phyloP scores from a whole-genome alignment of 2,888 invertebrate species.

The Mimumesa dahlbomi region DNA sequence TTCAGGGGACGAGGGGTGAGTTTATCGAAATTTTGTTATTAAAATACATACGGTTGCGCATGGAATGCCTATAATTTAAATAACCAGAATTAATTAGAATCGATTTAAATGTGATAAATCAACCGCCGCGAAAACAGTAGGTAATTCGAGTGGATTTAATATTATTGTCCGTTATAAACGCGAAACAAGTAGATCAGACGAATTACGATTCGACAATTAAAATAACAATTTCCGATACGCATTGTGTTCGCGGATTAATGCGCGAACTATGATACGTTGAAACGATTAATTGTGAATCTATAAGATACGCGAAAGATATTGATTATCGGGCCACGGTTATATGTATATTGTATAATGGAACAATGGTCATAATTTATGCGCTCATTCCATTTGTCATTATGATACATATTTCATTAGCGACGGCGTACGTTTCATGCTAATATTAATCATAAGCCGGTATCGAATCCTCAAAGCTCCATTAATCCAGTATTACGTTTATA shows the following conservation, averaged over 20 bases:
- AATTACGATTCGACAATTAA: too few relatives aligned
- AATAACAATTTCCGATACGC: too few relatives aligned
- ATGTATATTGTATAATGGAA: slow-evolving; percentile 12
- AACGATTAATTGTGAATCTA: slow-evolving; percentile 13
- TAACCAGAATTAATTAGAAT: slow-evolving; percentile 2
- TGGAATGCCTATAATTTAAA: too few relatives aligned
- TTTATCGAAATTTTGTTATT: too few relatives aligned
- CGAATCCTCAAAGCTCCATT: not conserved
- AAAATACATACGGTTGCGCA: too few relatives aligned
- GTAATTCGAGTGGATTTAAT: too few relatives aligned
- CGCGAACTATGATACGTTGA: too few relatives aligned
- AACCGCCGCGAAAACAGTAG: too few relatives aligned
- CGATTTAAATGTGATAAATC: not conserved
- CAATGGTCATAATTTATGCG: slow-evolving; percentile 29
- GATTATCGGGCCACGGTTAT: slow-evolving; percentile 30
- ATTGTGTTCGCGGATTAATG: too few relatives aligned
- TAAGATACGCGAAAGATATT: slow-evolving; percentile 16
- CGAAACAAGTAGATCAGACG: too few relatives aligned
- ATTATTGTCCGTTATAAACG: too few relatives aligned
- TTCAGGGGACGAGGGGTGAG: too few relatives aligned
- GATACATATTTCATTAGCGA: slow-evolving; percentile 31
- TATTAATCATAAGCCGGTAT: slow-evolving; percentile 16
- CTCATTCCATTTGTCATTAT: slow-evolving; percentile 36
- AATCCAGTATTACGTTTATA: not conserved
- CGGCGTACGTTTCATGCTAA: slow-evolving; percentile 2